Percentiles rank a stretch among this genome's conserved stretches.
Conservation (phyloP, 1,140 invertebrate species). For the Notospermus geniculatus region DNA sequence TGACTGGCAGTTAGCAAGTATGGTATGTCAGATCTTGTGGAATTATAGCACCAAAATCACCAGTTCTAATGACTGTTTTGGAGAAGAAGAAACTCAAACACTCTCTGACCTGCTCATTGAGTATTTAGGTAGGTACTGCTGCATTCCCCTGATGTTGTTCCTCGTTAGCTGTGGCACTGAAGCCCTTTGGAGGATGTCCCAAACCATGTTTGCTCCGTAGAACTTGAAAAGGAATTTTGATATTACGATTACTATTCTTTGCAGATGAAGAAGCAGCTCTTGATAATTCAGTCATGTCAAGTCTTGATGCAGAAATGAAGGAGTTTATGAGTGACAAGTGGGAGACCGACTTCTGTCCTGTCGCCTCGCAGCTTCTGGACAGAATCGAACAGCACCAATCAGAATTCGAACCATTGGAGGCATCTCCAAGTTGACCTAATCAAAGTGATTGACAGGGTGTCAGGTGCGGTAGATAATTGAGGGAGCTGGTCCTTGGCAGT, state of each 20-base stretch:
- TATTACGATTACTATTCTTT: conserved; percentile 12
- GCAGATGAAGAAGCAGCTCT: conserved; percentile 43
- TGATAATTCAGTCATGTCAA: conserved; percentile 23
- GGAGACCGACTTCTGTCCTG: conserved; percentile 49
- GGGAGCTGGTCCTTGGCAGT: no score
- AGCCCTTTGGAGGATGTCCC: no score
- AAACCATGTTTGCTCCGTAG: neutral
- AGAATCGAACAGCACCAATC: conserved; percentile 47
- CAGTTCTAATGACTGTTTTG: conserved; percentile 45
- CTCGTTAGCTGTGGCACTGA: no score
- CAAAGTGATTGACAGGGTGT: no score
- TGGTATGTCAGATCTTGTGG: conserved; percentile 69
- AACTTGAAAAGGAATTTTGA: neutral
- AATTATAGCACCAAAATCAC: conserved; percentile 67
- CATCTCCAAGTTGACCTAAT: no score
- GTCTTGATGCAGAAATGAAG: conserved; percentile 36
- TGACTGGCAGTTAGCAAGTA: conserved; percentile 64
- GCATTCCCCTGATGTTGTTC: no score
- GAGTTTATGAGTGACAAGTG: conserved; percentile 45
- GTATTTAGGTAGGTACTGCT: conserved; percentile 42
- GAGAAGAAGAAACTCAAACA: conserved; percentile 40
- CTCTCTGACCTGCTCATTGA: conserved; percentile 47
- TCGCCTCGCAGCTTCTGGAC: conserved; percentile 46
- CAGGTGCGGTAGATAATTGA: no score
- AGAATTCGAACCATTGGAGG: conserved; percentile 46